These are phyloP conservation scores for Linnaemya vulpina DNA, from an alignment of 2,888 invertebrate species.

Conservation along the genomic window DNA sequence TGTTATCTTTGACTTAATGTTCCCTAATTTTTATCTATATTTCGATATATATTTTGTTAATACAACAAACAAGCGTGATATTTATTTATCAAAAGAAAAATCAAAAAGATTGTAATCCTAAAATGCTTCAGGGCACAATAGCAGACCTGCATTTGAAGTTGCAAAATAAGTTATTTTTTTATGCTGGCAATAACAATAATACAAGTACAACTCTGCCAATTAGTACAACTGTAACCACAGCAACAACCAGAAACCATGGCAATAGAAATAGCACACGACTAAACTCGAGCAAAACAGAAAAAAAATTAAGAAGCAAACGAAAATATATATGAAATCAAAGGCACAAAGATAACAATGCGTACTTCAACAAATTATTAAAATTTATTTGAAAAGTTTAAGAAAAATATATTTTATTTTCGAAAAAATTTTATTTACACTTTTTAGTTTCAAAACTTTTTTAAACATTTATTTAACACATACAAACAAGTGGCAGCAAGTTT, in stretches of 20 bases:
- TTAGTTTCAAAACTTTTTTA: conserved; percentile 16
- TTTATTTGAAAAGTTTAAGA: conserved; percentile 59
- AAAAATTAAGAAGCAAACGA: conserved; percentile 26
- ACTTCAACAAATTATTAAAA: conserved; percentile 60
- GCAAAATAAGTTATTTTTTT: background rate
- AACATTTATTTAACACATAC: conserved; percentile 42
- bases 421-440: conserved; percentile 1
- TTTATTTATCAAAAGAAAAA: too few species aligned
- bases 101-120: too few species aligned
- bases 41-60: too few species aligned
- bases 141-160: conserved; percentile 34
- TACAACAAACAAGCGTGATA: too few species aligned
- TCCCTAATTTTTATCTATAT: too few species aligned
- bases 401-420: conserved; percentile 24
- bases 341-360: conserved; percentile 33
- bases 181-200: conserved; percentile 54
- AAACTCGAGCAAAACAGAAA: conserved; percentile 4
- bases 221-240: conserved; percentile 41
- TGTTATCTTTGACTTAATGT: too few species aligned
- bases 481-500: background rate
- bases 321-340: conserved; percentile 7
- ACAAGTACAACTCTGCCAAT: conserved; percentile 46
- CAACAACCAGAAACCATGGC: conserved; percentile 28
- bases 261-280: conserved; percentile 14
- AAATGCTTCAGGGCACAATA: background rate